These are phyloP conservation scores for Yponomeuta evonymella DNA, from an alignment of 2,888 invertebrate genomes.

Conservation along the genomic window DNA sequence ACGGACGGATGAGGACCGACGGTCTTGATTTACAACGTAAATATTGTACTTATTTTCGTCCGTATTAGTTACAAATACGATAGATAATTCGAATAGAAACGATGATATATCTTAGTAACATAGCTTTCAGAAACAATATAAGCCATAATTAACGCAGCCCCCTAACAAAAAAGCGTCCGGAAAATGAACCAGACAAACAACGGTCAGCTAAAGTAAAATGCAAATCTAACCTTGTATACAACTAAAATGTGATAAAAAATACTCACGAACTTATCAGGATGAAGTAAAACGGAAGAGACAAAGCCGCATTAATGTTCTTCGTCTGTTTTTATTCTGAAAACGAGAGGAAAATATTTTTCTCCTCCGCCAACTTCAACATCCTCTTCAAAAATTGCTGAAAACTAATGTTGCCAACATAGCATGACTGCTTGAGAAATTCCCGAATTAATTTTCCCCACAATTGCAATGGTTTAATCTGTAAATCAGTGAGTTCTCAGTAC, in stretches of 20 bases:
- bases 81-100: not conserved
- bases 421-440: not conserved
- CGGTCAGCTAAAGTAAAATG: slow-evolving; percentile 49
- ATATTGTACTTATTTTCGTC: not conserved
- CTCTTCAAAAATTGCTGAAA: not conserved
- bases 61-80: too few relatives aligned
- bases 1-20: too few relatives aligned
- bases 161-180: slow-evolving; percentile 57
- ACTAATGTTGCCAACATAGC: not conserved
- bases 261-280: slow-evolving; percentile 43
- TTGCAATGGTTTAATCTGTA: too few relatives aligned
- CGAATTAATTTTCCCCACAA: not conserved
- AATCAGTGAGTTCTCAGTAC: too few relatives aligned
- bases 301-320: slow-evolving; percentile 4
- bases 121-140: slow-evolving; percentile 41
- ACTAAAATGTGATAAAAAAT: slow-evolving; percentile 38
- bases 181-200: slow-evolving; percentile 52
- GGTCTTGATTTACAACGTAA: not conserved
- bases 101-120: not conserved
- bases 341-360: not conserved
- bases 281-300: slow-evolving; percentile 6
- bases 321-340: not conserved
- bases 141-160: slow-evolving; percentile 57
- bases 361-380: not conserved
- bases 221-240: slow-evolving; percentile 37